Evolutionary conservation across 2,888 invertebrate genomes (phyloP), one percentile per base, ranked within the genome.

Genomic region (Agapostemon virescens): DNA sequence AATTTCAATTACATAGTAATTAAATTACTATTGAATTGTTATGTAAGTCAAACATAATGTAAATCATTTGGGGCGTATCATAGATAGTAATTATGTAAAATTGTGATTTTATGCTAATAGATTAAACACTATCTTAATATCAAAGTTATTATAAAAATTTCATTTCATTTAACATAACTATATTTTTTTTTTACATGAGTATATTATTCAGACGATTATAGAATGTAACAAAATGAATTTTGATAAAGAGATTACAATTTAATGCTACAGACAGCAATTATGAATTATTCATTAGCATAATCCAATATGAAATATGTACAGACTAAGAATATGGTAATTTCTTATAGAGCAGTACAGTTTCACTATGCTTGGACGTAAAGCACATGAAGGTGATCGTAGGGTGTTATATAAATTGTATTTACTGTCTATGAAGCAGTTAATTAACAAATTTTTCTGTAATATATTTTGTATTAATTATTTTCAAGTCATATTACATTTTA

Each of bases 231-330:
- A 52, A 61, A 74, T 69, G 23, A 68, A 61, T 26, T 45, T 36
- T 38, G 26, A 15, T 33, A 36, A 23, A 49, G 23, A 30, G 49
- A 67, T 15, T 58, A 20, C 33, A 5, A 7, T 45, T 33, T 45
- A 45, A 58, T 33, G 49, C 26, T 69, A n/a, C 58, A 69, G 23
- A 9, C 45, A 66, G 33, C 17, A 23, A 63, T 69, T 40, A 80
- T 80, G 52, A 67, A 80, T 80, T 69, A 80, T 80, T 79, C 69
- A 80, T 73, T 7, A 40, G 20, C 49, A 49, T 80, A 69, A 73
- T 79, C 69, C 66, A 49, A 49, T 15, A 67, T 2, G 17, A 36
- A 40, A 7, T 69, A 20, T 61, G 61, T 61, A 45, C 23, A 55
- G 42, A 45, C 23, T 72, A 45, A 72, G 42, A 26, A 15, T 52